Evolutionary conservation across 2,113 vertebrate species (phyloP), one percentile per base, ranked within the genome.

Genomic region (Phrynocephalus versicolor): DNA sequence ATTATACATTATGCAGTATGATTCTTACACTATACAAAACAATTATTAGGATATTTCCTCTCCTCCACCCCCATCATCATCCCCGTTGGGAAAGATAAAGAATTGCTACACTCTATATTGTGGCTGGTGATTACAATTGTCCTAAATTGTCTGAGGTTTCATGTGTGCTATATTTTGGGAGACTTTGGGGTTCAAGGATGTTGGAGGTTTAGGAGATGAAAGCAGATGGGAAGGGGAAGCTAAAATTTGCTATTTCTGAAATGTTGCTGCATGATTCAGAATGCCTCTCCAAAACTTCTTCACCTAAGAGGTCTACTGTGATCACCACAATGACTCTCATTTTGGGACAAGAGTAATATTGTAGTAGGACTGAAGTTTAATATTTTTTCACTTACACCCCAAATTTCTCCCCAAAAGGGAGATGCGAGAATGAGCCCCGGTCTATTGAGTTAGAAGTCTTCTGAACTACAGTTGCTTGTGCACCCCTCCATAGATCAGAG

Each of bases 1-100:
- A 41, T 45, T 16, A 39, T 7, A 19, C 35, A 82, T 27, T 57
- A 45, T 27, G 33, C 2, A 15, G n/a, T 51, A 27, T 6, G 30
- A 51, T 87, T 91, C 86, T 93, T 82, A 85, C 64, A 18, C 45
- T 65, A 25, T 87, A 89, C 90, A 71, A 92, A 92, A 88, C 89
- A 90, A 90, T 91, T 92, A 90, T 77, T 87, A 83, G 86, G 89
- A 87, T 85, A 58, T 81, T 92, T 91, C 84, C 86, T 88, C 33
- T 10, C 45, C 45, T 51, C 45, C 45, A 51, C 45, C 45, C 45
- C 45, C 45, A 51, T 10, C 45, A 5, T 10, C 45, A 51, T 5
- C 45, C 45, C 5, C 10, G 45, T 5, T 51, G 5, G 45, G 45
- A 51, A 51, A 51, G 45, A 51, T 51, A 51, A 51, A 51, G 45